Evolutionary conservation across 30 jellyfish, hydroid and myxozoan genomes (phyloP), one percentile per base, ranked within the genome.

Genomic region (Turritopsis rubra): DNA sequence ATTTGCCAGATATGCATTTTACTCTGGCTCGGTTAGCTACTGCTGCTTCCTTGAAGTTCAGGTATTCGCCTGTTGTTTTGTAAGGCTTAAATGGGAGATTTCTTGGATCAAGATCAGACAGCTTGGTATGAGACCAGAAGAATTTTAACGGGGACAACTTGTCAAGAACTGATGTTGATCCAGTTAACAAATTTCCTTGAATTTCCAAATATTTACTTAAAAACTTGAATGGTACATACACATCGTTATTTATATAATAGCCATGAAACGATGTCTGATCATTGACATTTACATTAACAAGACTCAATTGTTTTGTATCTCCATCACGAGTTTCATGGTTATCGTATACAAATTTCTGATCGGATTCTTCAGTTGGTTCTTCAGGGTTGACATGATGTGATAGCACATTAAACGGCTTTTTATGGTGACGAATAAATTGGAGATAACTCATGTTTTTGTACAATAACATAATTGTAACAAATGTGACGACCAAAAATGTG

Each of bases 1-100:
- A 72, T 65, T 75, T 66, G 30, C 95, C 96, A 88, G 95, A 79
- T 13, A 93, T 79, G 52, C 90, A 85, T 70, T 85, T 85, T 8
- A 93, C 98, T 28, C 96, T 73, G 21, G 65, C 87, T 53, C 98
- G 54, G 0, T 65, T 52, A 26, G 85, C 96, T 1, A 93, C 96
- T 75, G 30, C 52, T 7, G 92, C 80, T 26, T 81, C 60, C 17
- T 27, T 82, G 21, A 84, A 71, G 31, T 87, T 87, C 29, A 85
- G 76, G 80, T 93, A 93, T 27, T 28, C 80, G 68, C 93, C 93
- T 5, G 27, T 27, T 26, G 54, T 21, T 18, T 75, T 28, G 66
- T 80, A 80, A 18, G 79, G 79, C 53, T 28, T 28, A 80, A 80
- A 80, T 31, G 22, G 54, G 23, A 80, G 53, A 21, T 80, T 30